A percentile compares a stretch with the other conserved stretches of the same genome.
Conservation (phyloP, 1,140 invertebrate genomes). For the Drosophila saltans region DNA sequence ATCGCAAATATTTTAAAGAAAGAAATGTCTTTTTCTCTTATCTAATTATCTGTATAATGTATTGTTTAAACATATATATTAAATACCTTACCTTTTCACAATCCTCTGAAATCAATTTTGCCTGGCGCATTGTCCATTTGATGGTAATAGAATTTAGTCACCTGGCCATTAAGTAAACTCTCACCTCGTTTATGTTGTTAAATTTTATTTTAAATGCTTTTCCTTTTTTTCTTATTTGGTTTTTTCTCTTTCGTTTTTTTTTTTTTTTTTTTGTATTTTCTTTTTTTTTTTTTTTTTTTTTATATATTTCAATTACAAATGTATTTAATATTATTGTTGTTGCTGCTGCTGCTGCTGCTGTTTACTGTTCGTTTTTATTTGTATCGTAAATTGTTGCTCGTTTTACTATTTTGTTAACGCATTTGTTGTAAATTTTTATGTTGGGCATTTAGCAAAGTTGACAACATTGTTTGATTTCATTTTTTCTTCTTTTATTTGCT, state of each 20-base stretch:
- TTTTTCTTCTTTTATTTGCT: conserved; percentile 26
- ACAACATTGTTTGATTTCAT: conserved; percentile 45
- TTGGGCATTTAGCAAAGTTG: conserved; percentile 56
- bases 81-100: too few relatives aligned
- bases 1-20: too few relatives aligned
- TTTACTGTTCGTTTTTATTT: conserved; percentile 25
- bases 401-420: conserved; percentile 51
- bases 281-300: conserved; percentile 29
- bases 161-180: conserved; percentile 27
- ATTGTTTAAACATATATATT: too few relatives aligned
- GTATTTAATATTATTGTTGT: conserved; percentile 77
- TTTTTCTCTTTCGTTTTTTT: conserved; percentile 15
- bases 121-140: not conserved
- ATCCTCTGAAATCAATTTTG: not conserved
- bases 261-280: conserved; percentile 22
- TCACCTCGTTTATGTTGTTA: conserved; percentile 62
- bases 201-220: conserved; percentile 79
- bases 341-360: conserved; percentile 41
- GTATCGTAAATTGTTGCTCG: not conserved
- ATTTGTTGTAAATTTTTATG: conserved; percentile 47
- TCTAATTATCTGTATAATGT: too few relatives aligned
- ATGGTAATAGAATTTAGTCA: conserved; percentile 8
- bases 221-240: conserved; percentile 39
- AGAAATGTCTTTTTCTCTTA: too few relatives aligned
- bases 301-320: conserved; percentile 69